Conservation (phyloP, 2,888 invertebrate genomes). For the Ormyrus nitidulus region DNA sequence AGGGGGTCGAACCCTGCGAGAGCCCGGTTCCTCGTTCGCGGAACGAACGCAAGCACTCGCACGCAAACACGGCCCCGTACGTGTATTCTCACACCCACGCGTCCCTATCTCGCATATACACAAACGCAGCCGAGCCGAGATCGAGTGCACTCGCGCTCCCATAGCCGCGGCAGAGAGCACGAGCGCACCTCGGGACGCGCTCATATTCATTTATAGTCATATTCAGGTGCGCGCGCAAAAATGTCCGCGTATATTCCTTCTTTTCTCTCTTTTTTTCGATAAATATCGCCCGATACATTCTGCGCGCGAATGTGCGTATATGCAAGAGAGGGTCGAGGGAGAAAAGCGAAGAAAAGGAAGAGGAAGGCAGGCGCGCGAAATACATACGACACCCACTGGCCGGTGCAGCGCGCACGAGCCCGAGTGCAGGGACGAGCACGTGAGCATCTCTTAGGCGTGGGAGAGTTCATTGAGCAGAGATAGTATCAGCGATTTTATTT, state of each 20-base stretch:
- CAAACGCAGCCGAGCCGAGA: conserved; percentile 5
- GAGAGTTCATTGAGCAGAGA: conserved; percentile 75
- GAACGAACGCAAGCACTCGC: conserved; percentile 65
- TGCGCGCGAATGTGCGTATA: conserved; percentile 3
- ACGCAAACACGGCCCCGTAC: conserved; percentile 52
- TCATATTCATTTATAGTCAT: conserved; percentile 47
- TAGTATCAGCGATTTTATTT: conserved; percentile 75
- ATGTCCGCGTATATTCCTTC: conserved; percentile 6
- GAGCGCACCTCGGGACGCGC: conserved; percentile 1
- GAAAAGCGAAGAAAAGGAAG: conserved; percentile 24
- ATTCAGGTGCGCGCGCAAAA: conserved; percentile 24
- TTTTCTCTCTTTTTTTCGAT: conserved; percentile 27
- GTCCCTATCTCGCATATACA: background rate
- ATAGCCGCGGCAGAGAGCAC: background rate
- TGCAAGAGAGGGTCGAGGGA: background rate
- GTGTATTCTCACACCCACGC: conserved; percentile 20
- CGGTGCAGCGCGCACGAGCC: conserved; percentile 55
- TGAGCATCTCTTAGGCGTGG: conserved; percentile 73
- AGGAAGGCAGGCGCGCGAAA: conserved; percentile 25
- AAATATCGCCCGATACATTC: conserved; percentile 40
- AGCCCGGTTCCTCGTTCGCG: conserved; percentile 64
- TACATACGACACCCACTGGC: conserved; percentile 59
- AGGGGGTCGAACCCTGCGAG: conserved; percentile 67
- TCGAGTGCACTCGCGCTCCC: conserved; percentile 36
- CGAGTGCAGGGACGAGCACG: conserved; percentile 60